Evolutionary conservation across 1,140 invertebrate genomes (phyloP).

Genomic region (Achatina immaculata): DNA sequence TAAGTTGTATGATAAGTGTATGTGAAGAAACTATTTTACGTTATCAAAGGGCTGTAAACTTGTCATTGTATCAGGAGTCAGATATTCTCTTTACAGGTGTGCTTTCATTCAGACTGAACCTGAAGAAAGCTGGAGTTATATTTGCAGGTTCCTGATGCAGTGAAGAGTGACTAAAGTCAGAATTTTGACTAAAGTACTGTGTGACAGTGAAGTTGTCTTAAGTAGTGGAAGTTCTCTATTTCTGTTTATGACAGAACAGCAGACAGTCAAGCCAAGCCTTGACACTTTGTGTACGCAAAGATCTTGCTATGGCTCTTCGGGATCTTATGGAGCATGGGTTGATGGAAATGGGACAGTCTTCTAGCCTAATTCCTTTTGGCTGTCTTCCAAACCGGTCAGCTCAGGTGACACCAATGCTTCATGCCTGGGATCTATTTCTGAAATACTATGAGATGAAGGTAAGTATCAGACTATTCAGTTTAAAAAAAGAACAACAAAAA

Average conservation of each 20-base stretch:
- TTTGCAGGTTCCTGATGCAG: too few species aligned
- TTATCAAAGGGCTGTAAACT: too few species aligned
- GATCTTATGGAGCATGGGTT: conserved; percentile 96
- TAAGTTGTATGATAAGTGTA: too few species aligned
- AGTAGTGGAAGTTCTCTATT: too few species aligned
- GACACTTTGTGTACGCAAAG: conserved; percentile 90
- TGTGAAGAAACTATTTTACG: too few species aligned
- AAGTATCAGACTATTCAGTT: conserved; percentile 23
- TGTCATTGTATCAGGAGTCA: too few species aligned
- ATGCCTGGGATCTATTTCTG: conserved; percentile 91
- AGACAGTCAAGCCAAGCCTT: conserved; percentile 78
- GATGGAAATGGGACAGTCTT: conserved; percentile 78
- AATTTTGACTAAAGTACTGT: too few species aligned
- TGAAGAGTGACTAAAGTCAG: too few species aligned
- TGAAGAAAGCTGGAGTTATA: too few species aligned
- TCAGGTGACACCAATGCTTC: conserved; percentile 73
- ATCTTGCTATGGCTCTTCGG: conserved; percentile 87
- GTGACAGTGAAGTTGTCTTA: too few species aligned
- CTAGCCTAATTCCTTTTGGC: conserved; percentile 89
- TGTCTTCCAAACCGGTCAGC: conserved; percentile 82
- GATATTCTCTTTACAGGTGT: too few species aligned
- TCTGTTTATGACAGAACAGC: not conserved
- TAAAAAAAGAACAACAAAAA: not conserved
- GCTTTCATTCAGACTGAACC: too few species aligned
- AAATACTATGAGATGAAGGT: conserved; percentile 91